Evolutionary conservation across 1,140 invertebrate species (phyloP), one percentile per base, ranked within the genome.

Genomic region (Agrilus planipennis): DNA sequence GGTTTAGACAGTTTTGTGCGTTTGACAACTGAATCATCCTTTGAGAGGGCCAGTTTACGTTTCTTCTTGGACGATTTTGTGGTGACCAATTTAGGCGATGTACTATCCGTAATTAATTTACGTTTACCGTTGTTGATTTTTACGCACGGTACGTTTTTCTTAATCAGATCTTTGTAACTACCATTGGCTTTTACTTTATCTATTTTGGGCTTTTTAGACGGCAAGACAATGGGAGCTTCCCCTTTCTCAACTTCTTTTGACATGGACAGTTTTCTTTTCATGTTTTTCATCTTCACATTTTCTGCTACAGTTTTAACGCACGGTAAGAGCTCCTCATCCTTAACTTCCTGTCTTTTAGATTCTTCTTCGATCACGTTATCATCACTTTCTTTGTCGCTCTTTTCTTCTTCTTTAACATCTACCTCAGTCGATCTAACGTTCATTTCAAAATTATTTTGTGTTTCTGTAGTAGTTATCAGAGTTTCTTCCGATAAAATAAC

Each of bases 131-230:
- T 64, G 36, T 58, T 61, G 4, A 65, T 58, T 47, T 59, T 61
- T 10, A 65, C 52, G 15, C 54, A 56, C 16, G 44, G 55, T 10
- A 43, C 44, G 27, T 57, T 54, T 47, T 63, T 66, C 42, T 61
- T 64, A 3, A 65, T 63, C 15, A 63, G 49, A 44, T 60, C 60
- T 44, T 65, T 66, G 45, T 65, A 65, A 31, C 57, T 63, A 30
- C 61, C 55, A 11, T 40, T 51, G 0, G 39, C 29, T 17, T 21
- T 34, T 1, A 42, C 9, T 43, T 47, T 44, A 11, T 43, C 29
- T 42, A 58, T 53, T 35, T 53, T 54, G 42, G 47, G 50, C 39
- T 58, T 58, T 18, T 39, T 34, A 9, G 49, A 23, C 0, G 45
- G 29, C 14, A 37, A 9, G 25, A 38, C 28, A 34, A 45, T 39